Percentiles rank a stretch among this genome's conserved stretches.
Evolutionary conservation across 2,113 vertebrate species (phyloP).

Genomic region (Spilogale gracilis): DNA sequence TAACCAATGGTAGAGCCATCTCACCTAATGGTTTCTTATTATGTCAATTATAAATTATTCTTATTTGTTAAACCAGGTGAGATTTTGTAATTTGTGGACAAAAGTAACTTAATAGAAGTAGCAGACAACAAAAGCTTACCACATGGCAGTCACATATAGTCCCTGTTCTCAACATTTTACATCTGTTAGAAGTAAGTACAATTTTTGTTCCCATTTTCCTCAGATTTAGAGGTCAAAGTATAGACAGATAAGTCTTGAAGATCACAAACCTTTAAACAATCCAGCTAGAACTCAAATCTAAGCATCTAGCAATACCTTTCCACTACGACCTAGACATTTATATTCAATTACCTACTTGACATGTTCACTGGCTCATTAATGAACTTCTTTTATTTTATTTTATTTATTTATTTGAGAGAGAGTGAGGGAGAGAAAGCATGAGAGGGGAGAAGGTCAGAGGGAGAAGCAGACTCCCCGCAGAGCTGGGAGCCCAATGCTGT

Average conservation of each 20-base stretch:
- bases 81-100: not conserved
- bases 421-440: too few species aligned
- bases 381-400: not conserved
- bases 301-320: not conserved
- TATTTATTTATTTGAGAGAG: too few species aligned
- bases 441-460: too few species aligned
- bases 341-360: not conserved
- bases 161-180: not conserved
- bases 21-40: not conserved
- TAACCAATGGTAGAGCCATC: not conserved
- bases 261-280: not conserved
- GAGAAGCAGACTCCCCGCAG: too few species aligned
- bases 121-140: not conserved
- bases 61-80: not conserved
- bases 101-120: slow-evolving; percentile 37
- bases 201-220: not conserved
- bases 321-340: not conserved
- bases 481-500: too few species aligned
- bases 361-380: not conserved
- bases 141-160: not conserved
- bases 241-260: not conserved
- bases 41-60: not conserved
- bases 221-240: not conserved
- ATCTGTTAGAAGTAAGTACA: not conserved
- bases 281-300: not conserved